Percentiles rank a stretch among this genome's conserved stretches.
These are phyloP conservation scores for Copidosoma aretas DNA, from an alignment of 2,888 invertebrate species.

Conservation along the genomic window DNA sequence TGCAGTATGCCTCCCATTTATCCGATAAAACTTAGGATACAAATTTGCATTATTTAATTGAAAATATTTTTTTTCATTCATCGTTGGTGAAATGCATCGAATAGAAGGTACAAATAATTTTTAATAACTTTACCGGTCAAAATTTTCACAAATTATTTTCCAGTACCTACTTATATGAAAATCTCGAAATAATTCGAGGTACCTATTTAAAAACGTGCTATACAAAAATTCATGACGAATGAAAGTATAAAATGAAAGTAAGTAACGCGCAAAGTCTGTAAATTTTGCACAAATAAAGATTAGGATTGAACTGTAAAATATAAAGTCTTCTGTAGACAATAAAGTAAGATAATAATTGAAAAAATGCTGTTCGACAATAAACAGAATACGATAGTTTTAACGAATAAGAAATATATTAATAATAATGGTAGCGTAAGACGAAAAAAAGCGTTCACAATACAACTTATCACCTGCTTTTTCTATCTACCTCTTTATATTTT, in stretches of 20 bases:
- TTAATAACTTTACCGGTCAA: neutral
- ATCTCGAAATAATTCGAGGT: neutral
- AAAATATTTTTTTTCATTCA: too few species aligned
- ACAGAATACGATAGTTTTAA: constrained; percentile 50
- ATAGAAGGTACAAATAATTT: too few species aligned
- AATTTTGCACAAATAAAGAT: constrained; percentile 60
- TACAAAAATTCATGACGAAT: neutral
- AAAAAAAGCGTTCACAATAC: neutral
- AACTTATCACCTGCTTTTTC: too few species aligned
- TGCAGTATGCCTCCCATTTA: too few species aligned
- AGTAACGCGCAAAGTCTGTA: constrained; percentile 54
- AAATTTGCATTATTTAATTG: too few species aligned
- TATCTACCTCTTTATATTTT: too few species aligned
- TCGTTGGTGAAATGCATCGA: too few species aligned
- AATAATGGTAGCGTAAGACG: constrained; percentile 21
- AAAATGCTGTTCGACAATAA: constrained; percentile 63
- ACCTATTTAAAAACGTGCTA: constrained; percentile 1
- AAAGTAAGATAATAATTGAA: constrained; percentile 42
- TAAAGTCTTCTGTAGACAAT: constrained; percentile 39
- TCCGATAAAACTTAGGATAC: too few species aligned
- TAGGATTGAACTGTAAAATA: constrained; percentile 49
- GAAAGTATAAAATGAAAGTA: constrained; percentile 17
- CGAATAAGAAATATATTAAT: constrained; percentile 41
- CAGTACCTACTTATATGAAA: neutral
- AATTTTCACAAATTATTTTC: neutral